A percentile compares a stretch with the other conserved stretches of the same genome.
Evolutionary conservation across 2,797 vertebrate genomes (phyloP).

Genomic region (Zenarchopterus dispar): DNA sequence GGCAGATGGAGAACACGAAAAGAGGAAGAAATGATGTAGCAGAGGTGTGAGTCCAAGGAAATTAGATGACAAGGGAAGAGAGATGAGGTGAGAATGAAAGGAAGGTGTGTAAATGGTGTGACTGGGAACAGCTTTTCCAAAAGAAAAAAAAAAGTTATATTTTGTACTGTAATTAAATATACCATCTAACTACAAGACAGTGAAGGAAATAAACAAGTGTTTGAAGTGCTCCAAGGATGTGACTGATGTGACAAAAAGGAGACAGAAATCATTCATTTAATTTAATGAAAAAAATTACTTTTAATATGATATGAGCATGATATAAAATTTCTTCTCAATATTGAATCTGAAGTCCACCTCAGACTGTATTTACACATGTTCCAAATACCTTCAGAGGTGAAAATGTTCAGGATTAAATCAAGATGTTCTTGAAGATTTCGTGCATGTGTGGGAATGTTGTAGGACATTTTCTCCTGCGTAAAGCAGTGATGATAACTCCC

Average conservation of each 20-base stretch:
- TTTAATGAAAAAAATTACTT: not conserved
- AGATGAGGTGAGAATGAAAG: conserved; percentile 52
- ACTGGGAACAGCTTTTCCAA: conserved; percentile 30
- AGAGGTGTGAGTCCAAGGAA: conserved; percentile 56
- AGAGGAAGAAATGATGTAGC: conserved; percentile 61
- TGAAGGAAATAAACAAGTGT: conserved; percentile 13
- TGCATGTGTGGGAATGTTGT: conserved; percentile 18
- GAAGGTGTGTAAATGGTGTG: conserved; percentile 38
- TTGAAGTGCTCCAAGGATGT: conserved; percentile 18
- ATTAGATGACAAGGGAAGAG: conserved; percentile 47
- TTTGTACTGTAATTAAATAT: conserved; percentile 7
- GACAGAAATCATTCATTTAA: not conserved
- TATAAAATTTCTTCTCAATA: not conserved
- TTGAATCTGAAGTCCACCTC: not conserved
- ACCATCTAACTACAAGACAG: conserved; percentile 7
- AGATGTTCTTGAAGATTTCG: not conserved
- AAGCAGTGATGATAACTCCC: conserved; percentile 33
- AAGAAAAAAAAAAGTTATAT: conserved; percentile 11
- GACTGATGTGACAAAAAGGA: conserved; percentile 13
- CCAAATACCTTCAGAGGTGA: conserved; percentile 24
- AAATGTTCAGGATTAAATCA: not conserved
- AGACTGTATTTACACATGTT: conserved; percentile 7
- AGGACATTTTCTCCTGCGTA: conserved; percentile 36
- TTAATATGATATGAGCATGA: not conserved
- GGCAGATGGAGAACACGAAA: conserved; percentile 71